Conservation (phyloP, 2,797 vertebrate species). For the Diplodus puntazzo region DNA sequence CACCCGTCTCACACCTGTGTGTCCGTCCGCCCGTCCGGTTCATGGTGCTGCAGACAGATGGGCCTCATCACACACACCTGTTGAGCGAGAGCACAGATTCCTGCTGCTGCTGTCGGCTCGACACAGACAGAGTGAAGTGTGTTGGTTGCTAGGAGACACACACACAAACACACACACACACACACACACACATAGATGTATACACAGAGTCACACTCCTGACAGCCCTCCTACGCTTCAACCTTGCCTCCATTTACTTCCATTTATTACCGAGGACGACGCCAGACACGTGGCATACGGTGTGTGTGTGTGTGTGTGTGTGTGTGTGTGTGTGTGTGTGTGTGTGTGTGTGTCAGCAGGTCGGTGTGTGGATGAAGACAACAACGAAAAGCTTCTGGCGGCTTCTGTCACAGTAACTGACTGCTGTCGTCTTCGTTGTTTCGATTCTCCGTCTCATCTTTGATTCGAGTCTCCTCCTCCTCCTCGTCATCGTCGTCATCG, state of each 20-base stretch:
- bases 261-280: conserved; percentile 54
- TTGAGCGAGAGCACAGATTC: conserved; percentile 32
- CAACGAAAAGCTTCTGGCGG: background rate
- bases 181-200: conserved; percentile 4
- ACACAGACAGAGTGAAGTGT: conserved; percentile 37
- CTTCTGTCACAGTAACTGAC: background rate
- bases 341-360: background rate
- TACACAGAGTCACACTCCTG: conserved; percentile 65
- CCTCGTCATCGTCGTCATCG: too few relatives aligned
- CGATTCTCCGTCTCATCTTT: too few relatives aligned
- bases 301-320: conserved; percentile 48
- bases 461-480: too few relatives aligned
- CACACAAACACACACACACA: conserved; percentile 7
- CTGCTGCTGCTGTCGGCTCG: conserved; percentile 19
- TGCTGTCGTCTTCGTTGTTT: background rate
- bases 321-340: conserved; percentile 9
- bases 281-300: conserved; percentile 28
- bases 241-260: conserved; percentile 69
- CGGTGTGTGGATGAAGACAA: too few relatives aligned
- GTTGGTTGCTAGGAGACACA: conserved; percentile 69
- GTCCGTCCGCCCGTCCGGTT: background rate
- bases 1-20: too few relatives aligned
- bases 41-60: background rate
- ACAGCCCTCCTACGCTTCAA: conserved; percentile 71
- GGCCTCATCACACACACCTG: conserved; percentile 42